Evolutionary conservation across 2,113 vertebrate genomes (phyloP), one percentile per base, ranked within the genome.

Genomic region (Actenoides lindsayi): DNA sequence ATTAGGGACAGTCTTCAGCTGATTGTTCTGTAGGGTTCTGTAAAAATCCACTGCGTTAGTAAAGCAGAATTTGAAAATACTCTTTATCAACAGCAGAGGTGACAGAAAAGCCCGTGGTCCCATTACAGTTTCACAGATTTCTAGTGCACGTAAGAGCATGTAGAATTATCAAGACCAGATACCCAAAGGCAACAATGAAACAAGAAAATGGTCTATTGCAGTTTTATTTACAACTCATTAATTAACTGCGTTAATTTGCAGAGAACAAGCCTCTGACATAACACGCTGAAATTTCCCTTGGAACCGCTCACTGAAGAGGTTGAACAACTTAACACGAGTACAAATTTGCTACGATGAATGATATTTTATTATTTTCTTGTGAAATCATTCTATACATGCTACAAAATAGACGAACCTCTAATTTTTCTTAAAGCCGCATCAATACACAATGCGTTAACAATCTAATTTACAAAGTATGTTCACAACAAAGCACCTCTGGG

Each of bases 11-110:
- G 98, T 99, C 98, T 99, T 99, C 97, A 99, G 97, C 94, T 99
- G 99, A 94, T 99, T 99, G 94, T 99, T 99, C 97, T 99, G 99
- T 13, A 99, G 98, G 93, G 99, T 99, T 95, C 99, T 99, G 91
- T 42, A 97, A 97, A 93, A 80, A 96, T 85, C n/a, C 20, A 82
- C 80, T 9, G 51, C 5, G 41, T 97, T 73, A 96, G 73, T 82
- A 24, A 95, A 90, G 77, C 1, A 79, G 56, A 81, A 74, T 57
- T 68, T 41, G 68, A 80, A 37, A 51, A 67, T n/a, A 70, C 81
- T 60, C 56, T 71, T 80, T 57, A 83, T 56, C 23, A 81, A 53
- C 10, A 13, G 50, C 1, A 44, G 9, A 87, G 33, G 39, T 51
- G 71, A 73, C 33, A 74, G 18, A 89, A 62, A 41, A 95, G 21